Evolutionary conservation across 2,113 vertebrate genomes (phyloP).

Genomic region (Ranitomeya variabilis): DNA sequence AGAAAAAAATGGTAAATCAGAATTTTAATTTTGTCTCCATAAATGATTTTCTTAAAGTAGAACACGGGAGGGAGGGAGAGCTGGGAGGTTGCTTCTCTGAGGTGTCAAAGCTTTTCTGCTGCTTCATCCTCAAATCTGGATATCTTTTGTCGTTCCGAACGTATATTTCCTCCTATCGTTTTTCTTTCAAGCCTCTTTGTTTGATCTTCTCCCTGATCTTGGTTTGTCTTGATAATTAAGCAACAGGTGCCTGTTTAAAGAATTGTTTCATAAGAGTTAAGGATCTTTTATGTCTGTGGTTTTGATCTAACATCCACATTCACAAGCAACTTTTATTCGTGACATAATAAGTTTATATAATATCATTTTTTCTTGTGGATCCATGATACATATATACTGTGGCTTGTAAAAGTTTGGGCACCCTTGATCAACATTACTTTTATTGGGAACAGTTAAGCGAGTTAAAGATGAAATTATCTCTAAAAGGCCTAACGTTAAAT

Average conservation of each 20-base stretch:
- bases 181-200: constrained; percentile 59
- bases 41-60: constrained; percentile 22
- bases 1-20: constrained; percentile 23
- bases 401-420: too few species aligned
- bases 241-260: constrained; percentile 59
- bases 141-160: constrained; percentile 53
- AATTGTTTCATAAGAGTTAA: constrained; percentile 46
- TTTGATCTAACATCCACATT: constrained; percentile 32
- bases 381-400: neutral
- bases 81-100: neutral
- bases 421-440: too few species aligned
- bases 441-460: too few species aligned
- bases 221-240: constrained; percentile 68
- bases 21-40: constrained; percentile 36
- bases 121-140: constrained; percentile 58
- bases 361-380: neutral
- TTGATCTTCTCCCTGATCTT: constrained; percentile 67
- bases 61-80: neutral
- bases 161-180: constrained; percentile 1
- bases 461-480: too few species aligned
- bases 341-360: constrained; percentile 1
- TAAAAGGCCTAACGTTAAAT: too few species aligned
- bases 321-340: constrained; percentile 3
- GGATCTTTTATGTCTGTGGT: constrained; percentile 11
- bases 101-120: constrained; percentile 36